Conservation (phyloP, 2,888 invertebrate species). For the Blomia tropicalis region DNA sequence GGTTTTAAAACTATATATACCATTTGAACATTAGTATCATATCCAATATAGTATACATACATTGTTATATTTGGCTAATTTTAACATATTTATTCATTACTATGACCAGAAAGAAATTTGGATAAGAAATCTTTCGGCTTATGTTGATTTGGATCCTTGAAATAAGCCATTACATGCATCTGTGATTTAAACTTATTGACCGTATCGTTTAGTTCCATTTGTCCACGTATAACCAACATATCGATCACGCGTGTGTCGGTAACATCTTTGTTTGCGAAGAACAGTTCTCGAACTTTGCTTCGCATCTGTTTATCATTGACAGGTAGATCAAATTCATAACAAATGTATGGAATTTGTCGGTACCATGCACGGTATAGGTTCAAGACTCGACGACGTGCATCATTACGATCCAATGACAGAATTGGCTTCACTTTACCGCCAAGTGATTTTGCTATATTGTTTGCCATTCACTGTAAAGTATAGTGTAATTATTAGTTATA, state of each 20-base stretch:
- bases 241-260: conserved; percentile 76
- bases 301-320: conserved; percentile 52
- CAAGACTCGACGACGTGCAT: conserved; percentile 64
- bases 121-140: conserved; percentile 76
- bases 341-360: conserved; percentile 69
- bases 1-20: too few species aligned
- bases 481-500: background rate
- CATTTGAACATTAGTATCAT: too few species aligned
- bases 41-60: too few species aligned
- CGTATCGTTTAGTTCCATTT: conserved; percentile 81
- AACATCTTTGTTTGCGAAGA: conserved; percentile 56
- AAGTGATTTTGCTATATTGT: conserved; percentile 30
- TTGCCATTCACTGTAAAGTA: conserved; percentile 16
- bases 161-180: conserved; percentile 68
- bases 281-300: conserved; percentile 58
- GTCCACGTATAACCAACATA: conserved; percentile 79
- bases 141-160: conserved; percentile 58
- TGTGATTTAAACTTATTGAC: conserved; percentile 75
- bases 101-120: conserved; percentile 57
- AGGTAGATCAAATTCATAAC: conserved; percentile 47
- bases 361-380: conserved; percentile 86
- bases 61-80: too few species aligned
- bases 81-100: conserved; percentile 2
- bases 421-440: conserved; percentile 64
- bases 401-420: conserved; percentile 55